A percentile compares a stretch with the other conserved stretches of the same genome.
Evolutionary conservation across 2,797 vertebrate species (phyloP).

Genomic region (Rhinatrema bivittatum): DNA sequence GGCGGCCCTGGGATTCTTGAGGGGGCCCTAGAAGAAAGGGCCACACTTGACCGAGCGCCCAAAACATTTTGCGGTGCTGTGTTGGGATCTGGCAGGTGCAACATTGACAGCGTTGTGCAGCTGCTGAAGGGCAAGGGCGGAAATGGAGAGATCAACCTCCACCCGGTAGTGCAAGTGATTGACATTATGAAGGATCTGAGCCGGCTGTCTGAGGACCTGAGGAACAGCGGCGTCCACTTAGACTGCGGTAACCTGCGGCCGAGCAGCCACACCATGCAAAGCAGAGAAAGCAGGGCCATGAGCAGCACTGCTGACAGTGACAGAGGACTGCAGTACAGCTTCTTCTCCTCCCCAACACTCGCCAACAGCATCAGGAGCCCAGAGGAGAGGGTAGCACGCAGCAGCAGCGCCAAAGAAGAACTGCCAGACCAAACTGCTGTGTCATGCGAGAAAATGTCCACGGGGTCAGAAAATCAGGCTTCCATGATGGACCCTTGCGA

Average conservation of each 20-base stretch:
- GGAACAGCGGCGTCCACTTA: conserved; percentile 76
- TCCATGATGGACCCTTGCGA: conserved; percentile 17
- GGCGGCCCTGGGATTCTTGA: conserved; percentile 27
- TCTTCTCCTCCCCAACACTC: conserved; percentile 74
- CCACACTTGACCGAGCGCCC: conserved; percentile 29
- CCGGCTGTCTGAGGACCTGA: conserved; percentile 78
- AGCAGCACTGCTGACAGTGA: conserved; percentile 39
- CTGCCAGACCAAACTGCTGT: conserved; percentile 30
- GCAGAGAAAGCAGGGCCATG: conserved; percentile 42
- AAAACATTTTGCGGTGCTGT: conserved; percentile 24
- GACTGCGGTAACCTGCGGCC: conserved; percentile 64
- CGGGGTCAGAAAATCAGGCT: conserved; percentile 32
- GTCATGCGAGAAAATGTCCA: conserved; percentile 23
- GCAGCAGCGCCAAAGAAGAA: conserved; percentile 40
- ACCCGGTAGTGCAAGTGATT: conserved; percentile 60
- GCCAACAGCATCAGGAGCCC: conserved; percentile 86
- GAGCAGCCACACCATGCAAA: too few species aligned
- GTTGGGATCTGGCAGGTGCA: conserved; percentile 39
- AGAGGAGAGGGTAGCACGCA: conserved; percentile 58
- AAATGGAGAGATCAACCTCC: conserved; percentile 64
- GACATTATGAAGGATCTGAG: conserved; percentile 80
- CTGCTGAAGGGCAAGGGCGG: conserved; percentile 55
- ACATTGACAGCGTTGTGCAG: conserved; percentile 48
- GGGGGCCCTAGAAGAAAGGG: conserved; percentile 25
- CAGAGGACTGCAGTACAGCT: conserved; percentile 68